Evolutionary conservation across 2,797 vertebrate species (phyloP).

Genomic region (Simalia tracyae): DNA sequence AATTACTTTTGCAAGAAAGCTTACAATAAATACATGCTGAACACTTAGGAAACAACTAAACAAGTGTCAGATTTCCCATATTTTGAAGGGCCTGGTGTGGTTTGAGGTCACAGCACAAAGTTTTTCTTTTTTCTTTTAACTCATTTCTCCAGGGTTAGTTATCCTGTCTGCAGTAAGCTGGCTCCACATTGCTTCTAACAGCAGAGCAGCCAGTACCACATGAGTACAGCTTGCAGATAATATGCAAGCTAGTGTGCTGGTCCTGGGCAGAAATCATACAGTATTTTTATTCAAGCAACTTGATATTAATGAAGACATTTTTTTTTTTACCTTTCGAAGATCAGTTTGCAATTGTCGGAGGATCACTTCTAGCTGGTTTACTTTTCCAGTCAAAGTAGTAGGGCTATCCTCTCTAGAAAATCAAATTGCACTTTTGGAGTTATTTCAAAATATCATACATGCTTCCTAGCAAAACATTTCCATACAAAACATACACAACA

Average conservation of each 20-base stretch:
- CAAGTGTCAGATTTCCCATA: not conserved
- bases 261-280: not conserved
- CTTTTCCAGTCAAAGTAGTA: slow-evolving; percentile 91
- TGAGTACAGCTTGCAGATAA: not conserved
- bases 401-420: slow-evolving; percentile 76
- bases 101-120: not conserved
- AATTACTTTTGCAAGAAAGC: not conserved
- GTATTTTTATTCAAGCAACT: not conserved
- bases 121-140: not conserved
- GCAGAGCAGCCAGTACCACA: not conserved
- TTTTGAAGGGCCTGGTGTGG: not conserved
- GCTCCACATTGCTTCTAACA: not conserved
- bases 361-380: slow-evolving; percentile 95
- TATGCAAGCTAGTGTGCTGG: not conserved
- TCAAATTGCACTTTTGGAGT: slow-evolving; percentile 21
- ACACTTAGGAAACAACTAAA: not conserved
- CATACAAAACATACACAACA: slow-evolving; percentile 12
- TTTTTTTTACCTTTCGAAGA: slow-evolving; percentile 83
- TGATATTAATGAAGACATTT: not conserved
- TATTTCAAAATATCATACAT: not conserved
- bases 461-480: not conserved
- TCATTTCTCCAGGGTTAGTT: not conserved
- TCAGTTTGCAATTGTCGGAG: slow-evolving; percentile 93
- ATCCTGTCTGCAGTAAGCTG: not conserved
- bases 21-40: not conserved